phyloP scores from a whole-genome alignment of 2,797 vertebrate species.

The Epinephelus coioides region DNA sequence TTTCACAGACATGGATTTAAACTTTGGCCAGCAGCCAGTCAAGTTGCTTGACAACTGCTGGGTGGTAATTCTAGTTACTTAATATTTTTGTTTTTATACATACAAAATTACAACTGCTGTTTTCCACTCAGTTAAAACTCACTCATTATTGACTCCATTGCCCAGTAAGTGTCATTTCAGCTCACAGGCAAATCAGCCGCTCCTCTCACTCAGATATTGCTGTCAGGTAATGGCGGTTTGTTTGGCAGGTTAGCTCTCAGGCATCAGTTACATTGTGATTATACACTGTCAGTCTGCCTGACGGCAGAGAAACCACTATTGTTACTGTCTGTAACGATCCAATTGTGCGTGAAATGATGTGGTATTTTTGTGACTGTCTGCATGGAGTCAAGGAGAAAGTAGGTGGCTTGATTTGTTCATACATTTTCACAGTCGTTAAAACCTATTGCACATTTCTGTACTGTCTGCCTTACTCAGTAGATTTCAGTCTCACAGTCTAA shows the following conservation, averaged over 20 bases:
- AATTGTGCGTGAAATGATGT: not conserved
- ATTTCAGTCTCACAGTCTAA: not conserved
- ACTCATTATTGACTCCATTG: not conserved
- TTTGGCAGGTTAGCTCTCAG: conserved; percentile 12
- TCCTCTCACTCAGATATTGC: not conserved
- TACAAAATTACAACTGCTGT: no score
- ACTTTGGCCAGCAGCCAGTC: no score
- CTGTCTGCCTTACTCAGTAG: not conserved
- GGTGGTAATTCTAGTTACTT: not conserved
- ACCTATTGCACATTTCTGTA: not conserved
- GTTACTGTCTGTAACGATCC: not conserved
- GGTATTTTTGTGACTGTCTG: not conserved
- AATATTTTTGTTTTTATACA: not conserved
- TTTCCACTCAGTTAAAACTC: not conserved
- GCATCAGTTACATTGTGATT: conserved; percentile 1
- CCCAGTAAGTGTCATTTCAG: not conserved
- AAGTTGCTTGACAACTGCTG: no score
- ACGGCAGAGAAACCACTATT: not conserved
- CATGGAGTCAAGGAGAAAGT: not conserved
- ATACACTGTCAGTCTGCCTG: not conserved
- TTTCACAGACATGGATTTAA: no score
- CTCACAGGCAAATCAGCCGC: not conserved
- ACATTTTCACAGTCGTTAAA: not conserved
- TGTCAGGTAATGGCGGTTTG: not conserved
- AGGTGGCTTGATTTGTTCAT: not conserved